phyloP scores from a whole-genome alignment of 2,888 invertebrate genomes.

The Lithodes maja region DNA sequence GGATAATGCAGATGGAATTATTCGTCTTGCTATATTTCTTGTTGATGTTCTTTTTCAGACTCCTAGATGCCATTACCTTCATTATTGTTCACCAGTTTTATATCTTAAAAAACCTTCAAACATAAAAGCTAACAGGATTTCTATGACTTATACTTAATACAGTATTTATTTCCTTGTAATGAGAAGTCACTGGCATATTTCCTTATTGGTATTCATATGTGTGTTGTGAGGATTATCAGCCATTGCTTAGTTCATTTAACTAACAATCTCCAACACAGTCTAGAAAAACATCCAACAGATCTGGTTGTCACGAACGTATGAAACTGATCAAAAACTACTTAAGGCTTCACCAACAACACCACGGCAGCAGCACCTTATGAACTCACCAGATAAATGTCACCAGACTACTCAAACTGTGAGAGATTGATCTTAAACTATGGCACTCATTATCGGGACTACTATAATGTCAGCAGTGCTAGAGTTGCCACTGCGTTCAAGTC shows the following conservation, averaged over 20 bases:
- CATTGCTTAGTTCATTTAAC: conserved; percentile 11
- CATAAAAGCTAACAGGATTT: conserved; percentile 17
- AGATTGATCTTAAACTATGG: neutral
- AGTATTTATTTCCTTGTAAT: conserved; percentile 22
- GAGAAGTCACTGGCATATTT: neutral
- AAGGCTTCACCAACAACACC: conserved; percentile 20
- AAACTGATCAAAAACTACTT: conserved; percentile 19
- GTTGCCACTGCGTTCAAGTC: no score
- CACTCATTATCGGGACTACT: neutral
- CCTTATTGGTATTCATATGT: conserved; percentile 11
- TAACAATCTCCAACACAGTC: conserved; percentile 35
- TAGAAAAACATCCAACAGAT: conserved; percentile 37
- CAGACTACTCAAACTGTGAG: neutral
- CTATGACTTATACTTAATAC: conserved; percentile 3
- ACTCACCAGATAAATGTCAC: conserved; percentile 28
- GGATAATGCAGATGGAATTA: neutral
- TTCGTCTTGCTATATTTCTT: neutral
- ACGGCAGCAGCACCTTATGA: conserved; percentile 18
- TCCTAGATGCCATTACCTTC: neutral
- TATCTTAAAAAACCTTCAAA: conserved; percentile 14
- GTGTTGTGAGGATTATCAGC: conserved; percentile 44
- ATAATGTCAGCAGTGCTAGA: neutral
- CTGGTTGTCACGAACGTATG: conserved; percentile 20
- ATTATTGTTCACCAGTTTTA: neutral
- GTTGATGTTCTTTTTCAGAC: neutral